Conservation (phyloP, 2,888 invertebrate species). For the Ormyrus labotus region DNA sequence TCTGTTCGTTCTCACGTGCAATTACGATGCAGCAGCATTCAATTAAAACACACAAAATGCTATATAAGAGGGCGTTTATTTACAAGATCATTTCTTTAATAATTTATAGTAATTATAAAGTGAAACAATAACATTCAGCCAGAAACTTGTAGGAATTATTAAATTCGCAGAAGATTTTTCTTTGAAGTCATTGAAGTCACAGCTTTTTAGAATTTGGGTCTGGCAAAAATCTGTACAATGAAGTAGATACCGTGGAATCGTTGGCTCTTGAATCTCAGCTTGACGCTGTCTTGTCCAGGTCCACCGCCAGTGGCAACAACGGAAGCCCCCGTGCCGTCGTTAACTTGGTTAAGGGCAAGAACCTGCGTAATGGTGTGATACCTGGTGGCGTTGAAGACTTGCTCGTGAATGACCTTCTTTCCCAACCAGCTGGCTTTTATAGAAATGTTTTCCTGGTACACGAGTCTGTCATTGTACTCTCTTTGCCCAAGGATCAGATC, state of each 20-base stretch:
- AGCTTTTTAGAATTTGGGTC: background rate
- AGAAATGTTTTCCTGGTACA: conserved; percentile 58
- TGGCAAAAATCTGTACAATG: conserved; percentile 73
- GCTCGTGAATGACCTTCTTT: conserved; percentile 60
- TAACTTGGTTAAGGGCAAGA: conserved; percentile 73
- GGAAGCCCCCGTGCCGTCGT: conserved; percentile 75
- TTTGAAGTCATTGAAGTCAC: background rate
- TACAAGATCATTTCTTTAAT: too few relatives aligned
- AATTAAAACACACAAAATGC: too few relatives aligned
- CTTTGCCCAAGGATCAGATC: conserved; percentile 64
- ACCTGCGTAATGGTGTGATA: conserved; percentile 71
- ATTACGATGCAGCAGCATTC: too few relatives aligned
- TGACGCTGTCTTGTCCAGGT: conserved; percentile 69
- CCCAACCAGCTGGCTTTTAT: conserved; percentile 64
- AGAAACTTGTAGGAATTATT: too few relatives aligned
- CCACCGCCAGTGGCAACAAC: conserved; percentile 74
- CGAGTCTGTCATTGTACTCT: conserved; percentile 60
- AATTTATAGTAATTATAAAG: too few relatives aligned
- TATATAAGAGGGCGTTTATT: too few relatives aligned
- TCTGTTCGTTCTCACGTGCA: too few relatives aligned
- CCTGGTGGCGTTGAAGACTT: conserved; percentile 60
- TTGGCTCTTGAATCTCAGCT: conserved; percentile 75
- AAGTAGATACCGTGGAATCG: conserved; percentile 75
- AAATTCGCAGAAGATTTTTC: too few relatives aligned
- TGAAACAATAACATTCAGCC: too few relatives aligned